A percentile compares a stretch with the other conserved stretches of the same genome.
These are phyloP conservation scores for Riparia riparia DNA, from an alignment of 2,113 vertebrate genomes.

Conservation along the genomic window DNA sequence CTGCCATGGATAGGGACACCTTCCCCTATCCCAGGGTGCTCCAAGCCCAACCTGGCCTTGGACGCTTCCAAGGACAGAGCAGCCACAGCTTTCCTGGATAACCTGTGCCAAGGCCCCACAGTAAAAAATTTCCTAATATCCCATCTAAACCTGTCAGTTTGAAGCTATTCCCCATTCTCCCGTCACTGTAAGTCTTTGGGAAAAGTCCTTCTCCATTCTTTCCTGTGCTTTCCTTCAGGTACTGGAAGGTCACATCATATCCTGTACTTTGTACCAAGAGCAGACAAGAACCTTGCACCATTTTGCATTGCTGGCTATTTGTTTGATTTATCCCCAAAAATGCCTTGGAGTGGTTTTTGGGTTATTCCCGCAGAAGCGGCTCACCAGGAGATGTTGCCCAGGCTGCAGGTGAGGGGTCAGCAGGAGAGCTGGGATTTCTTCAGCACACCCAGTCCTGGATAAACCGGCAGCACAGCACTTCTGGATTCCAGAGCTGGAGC, in stretches of 20 bases:
- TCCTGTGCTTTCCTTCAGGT: not conserved
- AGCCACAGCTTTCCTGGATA: not conserved
- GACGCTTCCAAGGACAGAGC: not conserved
- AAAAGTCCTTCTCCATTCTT: not conserved
- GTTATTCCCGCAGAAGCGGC: not conserved
- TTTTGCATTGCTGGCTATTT: not conserved
- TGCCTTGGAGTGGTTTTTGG: fast-evolving
- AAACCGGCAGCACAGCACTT: not conserved
- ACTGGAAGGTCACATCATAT: not conserved
- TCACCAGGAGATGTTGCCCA: not conserved
- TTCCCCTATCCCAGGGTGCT: not conserved
- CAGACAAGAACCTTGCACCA: not conserved
- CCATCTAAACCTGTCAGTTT: not conserved
- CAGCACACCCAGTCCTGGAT: not conserved
- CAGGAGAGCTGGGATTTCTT: not conserved
- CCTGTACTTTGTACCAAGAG: not conserved
- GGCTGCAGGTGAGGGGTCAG: not conserved
- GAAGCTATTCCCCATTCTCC: not conserved
- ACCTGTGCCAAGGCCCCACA: no score
- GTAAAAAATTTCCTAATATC: not conserved
- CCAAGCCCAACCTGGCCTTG: not conserved
- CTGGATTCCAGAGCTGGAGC: not conserved
- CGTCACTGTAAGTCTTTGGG: not conserved
- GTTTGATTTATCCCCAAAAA: not conserved
- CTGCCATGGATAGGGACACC: not conserved